Evolutionary conservation across 2,888 invertebrate species (phyloP).

Genomic region (Ophraella communa): DNA sequence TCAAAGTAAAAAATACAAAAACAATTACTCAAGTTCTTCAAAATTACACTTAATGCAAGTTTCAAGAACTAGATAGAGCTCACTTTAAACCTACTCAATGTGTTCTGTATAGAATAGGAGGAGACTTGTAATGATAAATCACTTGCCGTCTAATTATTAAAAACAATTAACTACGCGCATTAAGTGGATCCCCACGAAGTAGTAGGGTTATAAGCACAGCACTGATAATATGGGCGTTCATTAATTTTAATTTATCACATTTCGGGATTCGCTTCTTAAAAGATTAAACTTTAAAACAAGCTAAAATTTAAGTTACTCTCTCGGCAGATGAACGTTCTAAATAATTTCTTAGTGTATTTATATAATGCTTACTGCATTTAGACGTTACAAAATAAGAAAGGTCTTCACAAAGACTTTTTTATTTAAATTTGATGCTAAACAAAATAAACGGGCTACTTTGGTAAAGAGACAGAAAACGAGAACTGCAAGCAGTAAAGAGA

Average conservation of each 20-base stretch:
- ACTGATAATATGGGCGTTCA: conserved; percentile 21
- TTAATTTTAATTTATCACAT: conserved; percentile 33
- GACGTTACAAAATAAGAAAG: neutral
- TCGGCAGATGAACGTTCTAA: conserved; percentile 37
- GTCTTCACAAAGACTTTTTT: too few species aligned
- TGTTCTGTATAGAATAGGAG: too few species aligned
- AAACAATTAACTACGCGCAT: too few species aligned
- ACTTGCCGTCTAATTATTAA: neutral
- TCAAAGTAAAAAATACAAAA: too few species aligned
- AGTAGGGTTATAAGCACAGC: neutral
- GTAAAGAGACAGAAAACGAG: neutral
- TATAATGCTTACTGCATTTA: too few species aligned
- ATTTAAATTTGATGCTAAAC: neutral
- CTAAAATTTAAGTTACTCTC: conserved; percentile 41
- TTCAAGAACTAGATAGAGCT: too few species aligned
- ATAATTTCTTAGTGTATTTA: too few species aligned
- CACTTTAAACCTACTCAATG: too few species aligned
- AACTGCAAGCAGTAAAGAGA: neutral
- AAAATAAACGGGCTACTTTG: neutral
- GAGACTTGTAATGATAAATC: too few species aligned
- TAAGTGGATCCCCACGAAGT: neutral
- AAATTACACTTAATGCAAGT: too few species aligned
- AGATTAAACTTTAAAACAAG: conserved; percentile 34
- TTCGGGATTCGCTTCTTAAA: conserved; percentile 14
- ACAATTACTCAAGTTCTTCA: too few species aligned